These are phyloP conservation scores for Himalopsyche phryganea DNA, from an alignment of 1,140 invertebrate genomes.

Conservation along the genomic window DNA sequence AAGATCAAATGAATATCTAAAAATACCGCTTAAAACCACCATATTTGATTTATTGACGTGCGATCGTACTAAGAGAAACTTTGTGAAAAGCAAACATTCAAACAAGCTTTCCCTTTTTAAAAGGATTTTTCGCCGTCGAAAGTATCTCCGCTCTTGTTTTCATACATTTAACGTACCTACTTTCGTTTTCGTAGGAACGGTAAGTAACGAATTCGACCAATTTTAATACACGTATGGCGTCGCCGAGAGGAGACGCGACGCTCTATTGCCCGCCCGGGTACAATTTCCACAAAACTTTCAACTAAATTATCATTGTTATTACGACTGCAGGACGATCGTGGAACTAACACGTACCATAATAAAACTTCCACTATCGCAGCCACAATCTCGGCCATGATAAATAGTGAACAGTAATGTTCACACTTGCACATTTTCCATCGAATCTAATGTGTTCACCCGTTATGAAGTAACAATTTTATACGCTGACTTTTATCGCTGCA, in stretches of 20 bases:
- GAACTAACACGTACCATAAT: slow-evolving; percentile 4
- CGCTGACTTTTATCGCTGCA: neutral
- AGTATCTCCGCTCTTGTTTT: too few species aligned
- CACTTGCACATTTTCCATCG: neutral
- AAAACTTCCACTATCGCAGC: slow-evolving; percentile 3
- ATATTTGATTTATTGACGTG: too few species aligned
- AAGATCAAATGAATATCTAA: too few species aligned
- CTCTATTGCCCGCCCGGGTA: slow-evolving; percentile 15
- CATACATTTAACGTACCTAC: too few species aligned
- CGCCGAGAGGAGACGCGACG: neutral
- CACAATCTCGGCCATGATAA: neutral
- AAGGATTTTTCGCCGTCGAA: too few species aligned
- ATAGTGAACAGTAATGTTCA: neutral
- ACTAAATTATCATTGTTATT: slow-evolving; percentile 26
- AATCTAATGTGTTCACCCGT: slow-evolving; percentile 1
- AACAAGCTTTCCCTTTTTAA: too few species aligned
- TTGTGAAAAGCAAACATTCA: too few species aligned
- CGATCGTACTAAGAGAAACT: too few species aligned
- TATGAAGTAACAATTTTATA: slow-evolving; percentile 14
- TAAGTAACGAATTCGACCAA: too few species aligned
- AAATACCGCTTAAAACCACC: too few species aligned
- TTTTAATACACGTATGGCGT: neutral
- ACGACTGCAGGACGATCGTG: slow-evolving; percentile 10
- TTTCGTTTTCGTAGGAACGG: too few species aligned
- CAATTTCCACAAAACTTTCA: slow-evolving; percentile 18